These are phyloP conservation scores for Serilophus lunatus DNA, from an alignment of 2,113 vertebrate genomes.

Conservation along the genomic window DNA sequence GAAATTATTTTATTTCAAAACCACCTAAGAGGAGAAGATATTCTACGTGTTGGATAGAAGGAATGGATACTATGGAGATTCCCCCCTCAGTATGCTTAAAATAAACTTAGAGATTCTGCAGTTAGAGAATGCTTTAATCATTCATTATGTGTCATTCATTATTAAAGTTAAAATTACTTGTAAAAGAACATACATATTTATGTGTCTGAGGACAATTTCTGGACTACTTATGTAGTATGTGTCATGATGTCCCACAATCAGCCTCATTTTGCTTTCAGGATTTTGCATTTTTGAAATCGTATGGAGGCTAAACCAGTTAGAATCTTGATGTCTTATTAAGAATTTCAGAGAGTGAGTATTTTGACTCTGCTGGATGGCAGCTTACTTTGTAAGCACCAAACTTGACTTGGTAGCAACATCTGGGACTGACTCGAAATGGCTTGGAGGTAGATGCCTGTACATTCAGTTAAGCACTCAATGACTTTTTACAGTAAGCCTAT, in stretches of 20 bases:
- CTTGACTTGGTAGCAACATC: neutral
- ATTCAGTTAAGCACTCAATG: neutral
- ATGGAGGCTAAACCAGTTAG: neutral
- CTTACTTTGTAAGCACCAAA: neutral
- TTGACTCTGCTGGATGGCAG: neutral
- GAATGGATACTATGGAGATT: neutral
- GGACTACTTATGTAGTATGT: rapidly evolving
- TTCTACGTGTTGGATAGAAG: neutral
- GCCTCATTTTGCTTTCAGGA: neutral
- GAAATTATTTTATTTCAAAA: neutral
- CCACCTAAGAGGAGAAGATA: neutral
- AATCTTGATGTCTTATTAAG: neutral
- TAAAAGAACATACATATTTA: neutral
- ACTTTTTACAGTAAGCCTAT: neutral
- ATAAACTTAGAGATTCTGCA: neutral
- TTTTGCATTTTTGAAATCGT: neutral
- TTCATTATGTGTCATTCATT: too few relatives aligned
- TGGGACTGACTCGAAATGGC: neutral
- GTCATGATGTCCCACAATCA: rapidly evolving
- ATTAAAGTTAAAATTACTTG: neutral
- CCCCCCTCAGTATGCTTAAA: neutral
- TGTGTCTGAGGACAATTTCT: neutral
- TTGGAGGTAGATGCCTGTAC: neutral
- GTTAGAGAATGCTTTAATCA: neutral
- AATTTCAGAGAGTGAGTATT: neutral